Conservation (phyloP, 2,113 vertebrate genomes). For the Syrrhaptes paradoxus region DNA sequence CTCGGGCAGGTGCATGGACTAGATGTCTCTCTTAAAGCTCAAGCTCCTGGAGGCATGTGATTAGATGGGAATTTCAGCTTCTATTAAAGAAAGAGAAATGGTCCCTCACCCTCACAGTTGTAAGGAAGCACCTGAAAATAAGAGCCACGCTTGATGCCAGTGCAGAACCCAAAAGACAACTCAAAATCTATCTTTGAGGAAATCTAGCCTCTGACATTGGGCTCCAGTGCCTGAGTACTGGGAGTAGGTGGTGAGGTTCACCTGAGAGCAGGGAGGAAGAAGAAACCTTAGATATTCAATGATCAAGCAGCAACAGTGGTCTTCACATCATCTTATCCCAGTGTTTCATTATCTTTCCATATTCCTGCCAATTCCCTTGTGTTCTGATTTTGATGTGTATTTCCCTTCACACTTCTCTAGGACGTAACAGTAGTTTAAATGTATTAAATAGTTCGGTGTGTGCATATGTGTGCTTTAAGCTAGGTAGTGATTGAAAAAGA, state of each 20-base stretch:
- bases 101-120: conserved; percentile 7
- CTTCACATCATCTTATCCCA: not conserved
- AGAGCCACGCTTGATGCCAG: not conserved
- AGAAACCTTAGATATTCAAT: not conserved
- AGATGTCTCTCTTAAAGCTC: conserved; percentile 62
- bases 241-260: not conserved
- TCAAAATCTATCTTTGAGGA: not conserved
- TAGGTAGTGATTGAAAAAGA: conserved; percentile 2
- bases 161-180: not conserved
- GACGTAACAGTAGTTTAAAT: conserved; percentile 14
- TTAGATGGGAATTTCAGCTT: conserved; percentile 63
- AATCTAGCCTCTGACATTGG: not conserved
- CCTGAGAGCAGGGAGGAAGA: not conserved
- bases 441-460: not conserved
- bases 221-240: not conserved
- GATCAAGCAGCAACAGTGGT: not conserved
- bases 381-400: not conserved
- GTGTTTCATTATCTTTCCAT: not conserved
- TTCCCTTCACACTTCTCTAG: not conserved
- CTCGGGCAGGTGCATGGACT: conserved; percentile 58
- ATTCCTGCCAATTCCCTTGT: not conserved
- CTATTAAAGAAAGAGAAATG: conserved; percentile 67
- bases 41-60: conserved; percentile 59
- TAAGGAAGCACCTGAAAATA: conserved; percentile 33
- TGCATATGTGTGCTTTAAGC: not conserved